Conservation (phyloP, 2,888 invertebrate genomes). For the Marronus borbonicus region DNA sequence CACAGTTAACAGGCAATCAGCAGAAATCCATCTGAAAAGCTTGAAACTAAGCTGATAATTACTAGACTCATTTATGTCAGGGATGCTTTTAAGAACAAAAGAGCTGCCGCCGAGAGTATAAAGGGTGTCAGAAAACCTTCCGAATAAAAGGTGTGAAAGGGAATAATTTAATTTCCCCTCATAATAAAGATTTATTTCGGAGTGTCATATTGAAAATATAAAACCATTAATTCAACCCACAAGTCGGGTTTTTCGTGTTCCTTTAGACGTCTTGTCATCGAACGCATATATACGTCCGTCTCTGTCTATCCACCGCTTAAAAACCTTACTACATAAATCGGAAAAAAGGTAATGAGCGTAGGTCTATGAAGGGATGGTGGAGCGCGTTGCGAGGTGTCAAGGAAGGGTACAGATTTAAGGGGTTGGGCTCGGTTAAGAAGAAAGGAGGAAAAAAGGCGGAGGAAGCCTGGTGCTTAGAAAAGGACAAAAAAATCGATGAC, state of each 20-base stretch:
- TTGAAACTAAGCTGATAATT: constrained; percentile 1
- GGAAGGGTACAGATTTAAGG: not conserved
- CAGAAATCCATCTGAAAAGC: not conserved
- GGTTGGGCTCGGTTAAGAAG: constrained; percentile 8
- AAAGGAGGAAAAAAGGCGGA: constrained; percentile 7
- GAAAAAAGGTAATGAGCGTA: not conserved
- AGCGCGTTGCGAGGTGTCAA: constrained; percentile 12
- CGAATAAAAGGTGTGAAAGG: constrained; percentile 11
- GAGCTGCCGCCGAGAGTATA: not conserved
- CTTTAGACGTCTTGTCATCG: constrained; percentile 13
- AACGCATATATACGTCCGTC: constrained; percentile 15
- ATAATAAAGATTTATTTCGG: constrained; percentile 52
- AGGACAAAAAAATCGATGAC: constrained; percentile 53
- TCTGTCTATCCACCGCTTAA: not conserved
- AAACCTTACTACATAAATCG: constrained; percentile 1
- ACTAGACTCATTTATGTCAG: constrained; percentile 1
- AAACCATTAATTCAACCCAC: constrained; percentile 47
- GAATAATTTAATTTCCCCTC: constrained; percentile 38
- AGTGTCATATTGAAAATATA: constrained; percentile 46
- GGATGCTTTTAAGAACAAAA: constrained; percentile 16
- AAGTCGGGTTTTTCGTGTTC: not conserved
- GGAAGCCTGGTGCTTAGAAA: constrained; percentile 29
- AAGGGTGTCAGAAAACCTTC: not conserved
- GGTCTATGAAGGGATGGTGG: not conserved
- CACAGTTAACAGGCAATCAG: not conserved